Conservation (phyloP, 1,140 invertebrate species). For the Cydia fagiglandana region DNA sequence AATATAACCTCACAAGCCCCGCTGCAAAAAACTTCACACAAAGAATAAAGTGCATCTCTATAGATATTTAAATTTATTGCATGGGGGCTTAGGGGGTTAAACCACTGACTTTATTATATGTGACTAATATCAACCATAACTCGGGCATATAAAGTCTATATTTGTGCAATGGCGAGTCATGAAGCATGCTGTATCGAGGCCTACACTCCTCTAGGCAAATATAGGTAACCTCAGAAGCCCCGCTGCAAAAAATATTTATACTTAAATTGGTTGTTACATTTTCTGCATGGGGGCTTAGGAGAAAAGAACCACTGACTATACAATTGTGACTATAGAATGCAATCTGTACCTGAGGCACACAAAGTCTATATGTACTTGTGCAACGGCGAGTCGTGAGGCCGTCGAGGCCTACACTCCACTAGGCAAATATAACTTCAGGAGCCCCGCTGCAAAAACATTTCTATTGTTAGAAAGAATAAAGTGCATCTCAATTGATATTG, state of each 20-base stretch:
- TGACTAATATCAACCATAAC: background rate
- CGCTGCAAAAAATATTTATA: background rate
- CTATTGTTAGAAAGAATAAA: too few species aligned
- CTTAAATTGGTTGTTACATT: too few species aligned
- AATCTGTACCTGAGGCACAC: too few species aligned
- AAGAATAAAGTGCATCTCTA: too few species aligned
- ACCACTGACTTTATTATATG: background rate
- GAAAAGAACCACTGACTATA: too few species aligned
- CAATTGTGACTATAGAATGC: too few species aligned
- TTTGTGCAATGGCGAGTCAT: slow-evolving; percentile 82
- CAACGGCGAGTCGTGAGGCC: slow-evolving; percentile 81
- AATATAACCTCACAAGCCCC: slow-evolving; percentile 30
- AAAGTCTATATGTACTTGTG: slow-evolving; percentile 47
- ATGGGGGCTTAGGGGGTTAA: background rate
- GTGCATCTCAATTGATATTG: too few species aligned
- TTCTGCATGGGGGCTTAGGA: too few species aligned
- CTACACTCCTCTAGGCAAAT: slow-evolving; percentile 48
- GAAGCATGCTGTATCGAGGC: slow-evolving; percentile 32
- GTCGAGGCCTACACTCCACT: too few species aligned
- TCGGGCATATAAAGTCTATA: background rate
- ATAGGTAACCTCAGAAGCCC: background rate
- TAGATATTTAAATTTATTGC: background rate
- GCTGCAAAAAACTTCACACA: background rate
- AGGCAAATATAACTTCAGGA: background rate
- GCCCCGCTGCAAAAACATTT: background rate